Conservation (phyloP, 2,888 invertebrate species). For the Lasius platythorax region DNA sequence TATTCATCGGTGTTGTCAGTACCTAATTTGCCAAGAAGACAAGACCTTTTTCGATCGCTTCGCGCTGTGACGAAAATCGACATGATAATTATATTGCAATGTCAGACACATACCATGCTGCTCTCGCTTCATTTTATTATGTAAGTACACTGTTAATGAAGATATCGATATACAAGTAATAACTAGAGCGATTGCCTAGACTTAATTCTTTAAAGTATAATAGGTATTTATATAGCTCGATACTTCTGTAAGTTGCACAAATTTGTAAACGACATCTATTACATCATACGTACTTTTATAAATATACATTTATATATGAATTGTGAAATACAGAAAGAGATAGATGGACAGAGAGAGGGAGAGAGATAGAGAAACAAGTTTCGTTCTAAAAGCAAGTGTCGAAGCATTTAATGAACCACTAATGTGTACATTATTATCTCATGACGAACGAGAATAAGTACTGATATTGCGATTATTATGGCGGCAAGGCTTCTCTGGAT, state of each 20-base stretch:
- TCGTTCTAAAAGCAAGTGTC: conserved; percentile 24
- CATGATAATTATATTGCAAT: conserved; percentile 10
- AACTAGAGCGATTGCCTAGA: conserved; percentile 36
- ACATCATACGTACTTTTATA: conserved; percentile 68
- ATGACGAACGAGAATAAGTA: background rate
- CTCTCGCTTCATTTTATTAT: conserved; percentile 37
- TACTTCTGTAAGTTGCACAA: conserved; percentile 69
- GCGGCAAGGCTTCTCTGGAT: conserved; percentile 67
- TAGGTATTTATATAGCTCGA: conserved; percentile 59
- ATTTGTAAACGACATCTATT: conserved; percentile 63
- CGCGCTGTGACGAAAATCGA: conserved; percentile 16
- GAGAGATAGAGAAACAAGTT: background rate
- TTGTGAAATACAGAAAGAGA: conserved; percentile 40
- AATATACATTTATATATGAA: conserved; percentile 68
- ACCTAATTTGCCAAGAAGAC: conserved; percentile 14
- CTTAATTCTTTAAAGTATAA: conserved; percentile 58
- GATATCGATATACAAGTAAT: conserved; percentile 41
- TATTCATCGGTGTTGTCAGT: background rate
- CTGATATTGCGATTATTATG: conserved; percentile 18
- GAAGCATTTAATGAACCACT: conserved; percentile 16
- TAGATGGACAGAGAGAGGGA: background rate
- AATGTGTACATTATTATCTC: conserved; percentile 19
- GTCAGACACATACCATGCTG: background rate
- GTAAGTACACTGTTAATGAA: conserved; percentile 23
- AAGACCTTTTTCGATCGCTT: conserved; percentile 30